phyloP scores from a whole-genome alignment of 2,113 vertebrate species.

The Corydoras maculifer region DNA sequence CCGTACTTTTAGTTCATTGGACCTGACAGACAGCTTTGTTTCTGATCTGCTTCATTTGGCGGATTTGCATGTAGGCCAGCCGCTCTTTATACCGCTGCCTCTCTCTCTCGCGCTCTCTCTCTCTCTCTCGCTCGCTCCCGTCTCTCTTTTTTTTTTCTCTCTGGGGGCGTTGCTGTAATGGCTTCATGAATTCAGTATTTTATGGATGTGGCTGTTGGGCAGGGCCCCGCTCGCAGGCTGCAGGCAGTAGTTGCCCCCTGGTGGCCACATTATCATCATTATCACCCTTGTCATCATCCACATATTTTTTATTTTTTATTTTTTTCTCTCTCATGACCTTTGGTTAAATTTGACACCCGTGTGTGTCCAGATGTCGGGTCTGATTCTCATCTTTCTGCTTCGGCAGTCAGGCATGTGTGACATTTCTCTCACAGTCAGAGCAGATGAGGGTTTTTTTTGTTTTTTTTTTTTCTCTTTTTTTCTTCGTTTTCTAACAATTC shows the following conservation, averaged over 20 bases:
- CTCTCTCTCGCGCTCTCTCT: neutral
- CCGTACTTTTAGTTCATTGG: neutral
- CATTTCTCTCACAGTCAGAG: neutral
- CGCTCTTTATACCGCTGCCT: neutral
- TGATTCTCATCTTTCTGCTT: neutral
- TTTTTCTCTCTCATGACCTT: constrained; percentile 1
- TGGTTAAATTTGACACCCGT: constrained; percentile 10
- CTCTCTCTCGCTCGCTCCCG: neutral
- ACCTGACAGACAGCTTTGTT: constrained; percentile 13
- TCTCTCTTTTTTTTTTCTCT: neutral
- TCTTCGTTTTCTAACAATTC: no score
- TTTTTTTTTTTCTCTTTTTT: neutral
- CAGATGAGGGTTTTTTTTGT: neutral
- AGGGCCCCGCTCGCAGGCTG: neutral
- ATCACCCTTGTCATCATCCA: no score
- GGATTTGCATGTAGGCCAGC: neutral
- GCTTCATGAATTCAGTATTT: constrained; percentile 12
- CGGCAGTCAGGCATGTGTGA: neutral
- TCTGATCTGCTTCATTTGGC: neutral
- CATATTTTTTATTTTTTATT: no score
- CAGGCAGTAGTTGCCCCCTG: constrained; percentile 22
- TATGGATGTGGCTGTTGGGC: constrained; percentile 20
- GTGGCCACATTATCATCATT: constrained; percentile 9
- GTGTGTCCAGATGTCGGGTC: neutral
- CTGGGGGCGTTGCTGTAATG: constrained; percentile 27